Conservation (phyloP, 2,888 invertebrate species). For the Nymphalis polychloros region DNA sequence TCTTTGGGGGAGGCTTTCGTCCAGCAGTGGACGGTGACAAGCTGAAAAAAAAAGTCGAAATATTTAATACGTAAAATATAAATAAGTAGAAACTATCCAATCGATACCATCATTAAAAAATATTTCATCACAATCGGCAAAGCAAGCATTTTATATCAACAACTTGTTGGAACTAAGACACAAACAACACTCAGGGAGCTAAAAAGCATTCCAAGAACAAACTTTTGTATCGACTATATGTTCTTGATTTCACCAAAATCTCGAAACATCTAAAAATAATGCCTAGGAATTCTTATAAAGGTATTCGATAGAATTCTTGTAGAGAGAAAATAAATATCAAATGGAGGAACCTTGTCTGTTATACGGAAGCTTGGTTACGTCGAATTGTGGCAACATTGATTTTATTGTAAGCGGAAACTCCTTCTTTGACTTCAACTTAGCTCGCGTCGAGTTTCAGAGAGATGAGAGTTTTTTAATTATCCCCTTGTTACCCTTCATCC, state of each 20-base stretch:
- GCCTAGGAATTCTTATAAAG: conserved; percentile 29
- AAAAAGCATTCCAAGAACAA: background rate
- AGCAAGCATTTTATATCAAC: too few relatives aligned
- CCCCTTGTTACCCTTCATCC: background rate
- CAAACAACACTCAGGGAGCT: background rate
- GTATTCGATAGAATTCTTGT: conserved; percentile 18
- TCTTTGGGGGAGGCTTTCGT: too few relatives aligned
- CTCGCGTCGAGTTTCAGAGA: background rate
- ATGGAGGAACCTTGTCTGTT: conserved; percentile 28
- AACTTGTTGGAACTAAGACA: too few relatives aligned
- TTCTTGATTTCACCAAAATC: conserved; percentile 8
- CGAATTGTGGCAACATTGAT: conserved; percentile 22
- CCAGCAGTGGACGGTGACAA: too few relatives aligned
- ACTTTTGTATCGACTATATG: background rate
- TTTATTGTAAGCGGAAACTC: conserved; percentile 6
- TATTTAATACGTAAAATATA: too few relatives aligned
- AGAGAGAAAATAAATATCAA: conserved; percentile 32
- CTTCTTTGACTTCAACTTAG: background rate
- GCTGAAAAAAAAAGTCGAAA: too few relatives aligned
- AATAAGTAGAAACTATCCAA: too few relatives aligned
- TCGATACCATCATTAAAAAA: too few relatives aligned
- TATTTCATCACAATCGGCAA: too few relatives aligned
- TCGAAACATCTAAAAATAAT: conserved; percentile 23
- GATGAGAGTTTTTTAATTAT: conserved; percentile 1
- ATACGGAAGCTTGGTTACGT: conserved; percentile 18